These are phyloP conservation scores for Glyptemys insculpta DNA, from an alignment of 2,797 vertebrate genomes.

Conservation along the genomic window DNA sequence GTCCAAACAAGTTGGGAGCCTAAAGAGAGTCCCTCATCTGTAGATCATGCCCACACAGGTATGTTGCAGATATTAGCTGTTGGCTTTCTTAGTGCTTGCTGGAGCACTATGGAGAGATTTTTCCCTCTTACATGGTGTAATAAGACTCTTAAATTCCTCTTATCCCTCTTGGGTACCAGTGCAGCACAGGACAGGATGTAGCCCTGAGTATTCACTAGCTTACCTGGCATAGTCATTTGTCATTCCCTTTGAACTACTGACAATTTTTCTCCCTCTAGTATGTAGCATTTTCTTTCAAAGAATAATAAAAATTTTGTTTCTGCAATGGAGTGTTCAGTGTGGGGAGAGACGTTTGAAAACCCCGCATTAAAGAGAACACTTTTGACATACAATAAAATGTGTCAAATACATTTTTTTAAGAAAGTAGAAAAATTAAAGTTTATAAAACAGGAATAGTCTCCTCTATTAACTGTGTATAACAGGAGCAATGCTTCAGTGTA, in stretches of 20 bases:
- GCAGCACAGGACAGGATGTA: background rate
- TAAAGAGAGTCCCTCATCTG: background rate
- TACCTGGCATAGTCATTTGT: background rate
- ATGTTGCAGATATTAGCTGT: background rate
- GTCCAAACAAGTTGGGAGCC: slow-evolving; percentile 13
- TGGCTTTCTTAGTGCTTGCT: background rate
- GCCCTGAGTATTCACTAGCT: background rate
- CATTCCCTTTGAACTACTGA: slow-evolving; percentile 3
- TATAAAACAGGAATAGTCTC: slow-evolving; percentile 20
- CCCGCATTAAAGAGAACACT: background rate
- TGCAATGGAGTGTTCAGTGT: background rate
- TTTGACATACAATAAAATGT: background rate
- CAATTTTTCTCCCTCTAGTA: background rate
- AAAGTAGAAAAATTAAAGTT: background rate
- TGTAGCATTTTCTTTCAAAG: background rate
- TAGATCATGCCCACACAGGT: rapidly evolving
- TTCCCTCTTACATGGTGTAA: background rate
- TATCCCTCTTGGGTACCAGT: background rate
- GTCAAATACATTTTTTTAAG: background rate
- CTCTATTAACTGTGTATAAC: slow-evolving; percentile 18
- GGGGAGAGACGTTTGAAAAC: slow-evolving; percentile 39
- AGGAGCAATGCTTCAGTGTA: slow-evolving; percentile 38
- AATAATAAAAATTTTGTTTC: background rate
- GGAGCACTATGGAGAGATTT: background rate
- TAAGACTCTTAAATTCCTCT: slow-evolving; percentile 2